Percentiles rank a stretch among this genome's conserved stretches.
Conservation (phyloP, 2,888 invertebrate species). For the Ellobium chinense region DNA sequence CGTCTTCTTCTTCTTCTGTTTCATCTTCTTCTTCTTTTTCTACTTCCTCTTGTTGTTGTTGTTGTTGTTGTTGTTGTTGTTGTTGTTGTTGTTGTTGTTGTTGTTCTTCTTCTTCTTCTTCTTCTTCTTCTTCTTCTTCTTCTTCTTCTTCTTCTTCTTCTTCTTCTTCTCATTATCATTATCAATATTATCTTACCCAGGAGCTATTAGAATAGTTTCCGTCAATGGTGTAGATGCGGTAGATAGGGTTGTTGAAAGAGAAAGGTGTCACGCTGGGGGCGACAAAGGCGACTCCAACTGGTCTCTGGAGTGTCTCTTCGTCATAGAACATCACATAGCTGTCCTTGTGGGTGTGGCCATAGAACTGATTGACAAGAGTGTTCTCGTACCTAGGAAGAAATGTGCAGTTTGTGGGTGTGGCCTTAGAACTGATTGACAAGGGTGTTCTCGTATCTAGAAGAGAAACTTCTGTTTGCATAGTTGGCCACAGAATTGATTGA, state of each 20-base stretch:
- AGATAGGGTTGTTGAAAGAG: constrained; percentile 90
- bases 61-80: too few relatives aligned
- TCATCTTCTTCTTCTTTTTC: too few relatives aligned
- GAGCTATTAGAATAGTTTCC: constrained; percentile 83
- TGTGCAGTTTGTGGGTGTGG: too few relatives aligned
- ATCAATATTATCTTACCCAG: constrained; percentile 73
- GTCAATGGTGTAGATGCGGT: constrained; percentile 96
- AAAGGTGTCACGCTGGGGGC: constrained; percentile 91
- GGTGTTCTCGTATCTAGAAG: constrained; percentile 78
- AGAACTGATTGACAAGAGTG: constrained; percentile 78
- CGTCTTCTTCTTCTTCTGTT: too few relatives aligned
- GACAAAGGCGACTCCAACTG: constrained; percentile 88
- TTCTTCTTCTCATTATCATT: too few relatives aligned
- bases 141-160: constrained; percentile 16
- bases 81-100: too few relatives aligned
- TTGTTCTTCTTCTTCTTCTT: not conserved
- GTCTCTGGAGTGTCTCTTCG: constrained; percentile 79
- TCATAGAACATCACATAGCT: constrained; percentile 87
- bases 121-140: constrained; percentile 1
- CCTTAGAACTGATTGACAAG: constrained; percentile 54
- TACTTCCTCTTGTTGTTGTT: too few relatives aligned
- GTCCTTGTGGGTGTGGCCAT: constrained; percentile 88
- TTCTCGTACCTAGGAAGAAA: constrained; percentile 79
- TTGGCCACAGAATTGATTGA: constrained; percentile 20
- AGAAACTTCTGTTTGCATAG: too few relatives aligned